Percentiles rank a stretch among this genome's conserved stretches.
Conservation (phyloP, 2,888 invertebrate genomes). For the Phengaris arion region DNA sequence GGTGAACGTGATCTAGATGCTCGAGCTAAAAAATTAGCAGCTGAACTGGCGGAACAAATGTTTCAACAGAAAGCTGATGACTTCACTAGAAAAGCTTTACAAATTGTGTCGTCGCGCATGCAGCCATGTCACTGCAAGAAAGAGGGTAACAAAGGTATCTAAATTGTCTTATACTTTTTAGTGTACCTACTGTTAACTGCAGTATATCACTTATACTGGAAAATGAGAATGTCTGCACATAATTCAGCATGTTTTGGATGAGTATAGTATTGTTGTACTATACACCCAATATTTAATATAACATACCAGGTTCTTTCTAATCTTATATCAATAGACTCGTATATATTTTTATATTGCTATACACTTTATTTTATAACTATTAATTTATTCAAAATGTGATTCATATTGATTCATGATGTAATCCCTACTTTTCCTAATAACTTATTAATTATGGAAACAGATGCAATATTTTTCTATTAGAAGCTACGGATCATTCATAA, state of each 20-base stretch:
- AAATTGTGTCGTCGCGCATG: neutral
- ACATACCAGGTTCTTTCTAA: no score
- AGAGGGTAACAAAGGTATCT: neutral
- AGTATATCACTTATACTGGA: no score
- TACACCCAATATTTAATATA: no score
- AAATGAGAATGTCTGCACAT: no score
- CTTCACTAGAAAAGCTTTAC: constrained; percentile 50
- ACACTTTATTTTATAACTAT: no score
- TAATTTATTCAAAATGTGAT: no score
- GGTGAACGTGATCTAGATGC: constrained; percentile 55
- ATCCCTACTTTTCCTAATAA: constrained; percentile 1
- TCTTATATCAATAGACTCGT: no score
- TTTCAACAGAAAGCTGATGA: constrained; percentile 56
- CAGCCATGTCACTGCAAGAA: neutral
- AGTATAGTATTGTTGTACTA: no score
- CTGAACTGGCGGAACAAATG: constrained; percentile 58
- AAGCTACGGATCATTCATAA: neutral
- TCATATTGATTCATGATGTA: neutral
- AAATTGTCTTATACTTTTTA: no score
- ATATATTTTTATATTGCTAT: no score
- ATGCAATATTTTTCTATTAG: neutral
- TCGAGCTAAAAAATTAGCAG: constrained; percentile 57
- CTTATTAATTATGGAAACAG: neutral
- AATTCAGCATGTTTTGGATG: no score
- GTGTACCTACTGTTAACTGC: no score